A percentile compares a stretch with the other conserved stretches of the same genome.
Evolutionary conservation across 1,140 invertebrate species (phyloP).

Genomic region (Diploscapter pachys): DNA sequence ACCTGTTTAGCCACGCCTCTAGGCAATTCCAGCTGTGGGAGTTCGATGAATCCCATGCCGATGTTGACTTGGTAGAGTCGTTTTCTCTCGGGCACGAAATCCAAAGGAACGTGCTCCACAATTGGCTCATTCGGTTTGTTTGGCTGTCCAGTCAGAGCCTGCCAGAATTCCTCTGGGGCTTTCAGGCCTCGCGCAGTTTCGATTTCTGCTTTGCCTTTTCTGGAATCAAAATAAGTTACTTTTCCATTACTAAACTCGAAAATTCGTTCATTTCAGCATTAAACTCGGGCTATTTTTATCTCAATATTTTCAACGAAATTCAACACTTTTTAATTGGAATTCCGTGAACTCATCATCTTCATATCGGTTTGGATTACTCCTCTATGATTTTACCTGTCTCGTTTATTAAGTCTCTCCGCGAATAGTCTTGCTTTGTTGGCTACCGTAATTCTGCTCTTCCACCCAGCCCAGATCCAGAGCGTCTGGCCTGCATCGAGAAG

Average conservation of each 20-base stretch:
- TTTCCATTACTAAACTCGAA: too few relatives aligned
- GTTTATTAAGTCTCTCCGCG: slow-evolving; percentile 98
- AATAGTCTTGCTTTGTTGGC: slow-evolving; percentile 69
- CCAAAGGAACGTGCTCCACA: slow-evolving; percentile 73
- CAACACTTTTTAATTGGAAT: too few relatives aligned
- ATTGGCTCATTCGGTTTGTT: slow-evolving; percentile 47
- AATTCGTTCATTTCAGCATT: too few relatives aligned
- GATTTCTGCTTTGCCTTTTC: slow-evolving; percentile 67
- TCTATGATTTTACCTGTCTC: slow-evolving; percentile 72
- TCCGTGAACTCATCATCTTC: too few relatives aligned
- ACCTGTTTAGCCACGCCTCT: slow-evolving; percentile 60
- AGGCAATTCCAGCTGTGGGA: slow-evolving; percentile 76
- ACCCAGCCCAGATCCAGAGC: slow-evolving; percentile 87
- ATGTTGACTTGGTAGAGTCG: slow-evolving; percentile 86
- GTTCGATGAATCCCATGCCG: slow-evolving; percentile 95
- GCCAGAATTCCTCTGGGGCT: slow-evolving; percentile 82
- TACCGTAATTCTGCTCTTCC: slow-evolving; percentile 72
- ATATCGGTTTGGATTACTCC: too few relatives aligned
- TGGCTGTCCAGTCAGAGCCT: slow-evolving; percentile 46
- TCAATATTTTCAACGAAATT: too few relatives aligned
- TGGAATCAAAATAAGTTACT: too few relatives aligned
- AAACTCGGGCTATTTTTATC: too few relatives aligned
- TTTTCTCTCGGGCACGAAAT: slow-evolving; percentile 74
- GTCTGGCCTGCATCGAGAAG: slow-evolving; percentile 80
- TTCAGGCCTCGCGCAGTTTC: slow-evolving; percentile 76